Base-by-base conservation (phyloP, 2,113 vertebrate species). In the Chrysemys picta region DNA sequence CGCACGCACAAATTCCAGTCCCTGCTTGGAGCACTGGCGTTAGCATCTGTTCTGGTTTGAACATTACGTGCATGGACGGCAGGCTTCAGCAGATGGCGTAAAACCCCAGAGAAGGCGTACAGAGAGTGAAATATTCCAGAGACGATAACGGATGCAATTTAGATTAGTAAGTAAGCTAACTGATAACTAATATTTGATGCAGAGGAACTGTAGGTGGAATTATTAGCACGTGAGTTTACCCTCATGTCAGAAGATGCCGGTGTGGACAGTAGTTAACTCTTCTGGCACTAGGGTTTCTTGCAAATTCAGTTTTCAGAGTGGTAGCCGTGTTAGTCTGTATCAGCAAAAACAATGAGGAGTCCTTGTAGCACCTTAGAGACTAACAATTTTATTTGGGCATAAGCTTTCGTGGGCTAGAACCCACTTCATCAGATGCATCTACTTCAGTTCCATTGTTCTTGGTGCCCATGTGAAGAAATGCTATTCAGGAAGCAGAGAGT, bases 21-120 rank as follows among this genome's bases (percentile, higher is more conserved):
- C 11, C 80, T 83, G 52, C 42, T 91, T 0, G 1, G 65, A 93
- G 85, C 11, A 56, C 2, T 47, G 0, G 0, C 0, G 0, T 27
- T 90, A 0, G 0, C 27, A 59, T 65, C 31, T 90, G 17, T 75
- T 88, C 50, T 8, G 1, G 14, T 56, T 49, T 9, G 59, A 91
- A 50, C 45, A 16, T 72, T 88, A 53, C 45, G 57, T 88, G 27
- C 10, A 6, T 69, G 1, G 45, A 45, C 31, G 25, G 45, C 29
- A 94, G 87, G 50, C 85, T 89, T 83, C 53, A 87, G 69, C 65
- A 89, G 69, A 35, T 12, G 1, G 4, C 35, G 42, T 85, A 85
- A 92, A 95, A 93, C n/a, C 54, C 69, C 47, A 31, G 57, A 92
- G 65, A 29, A 88, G 79, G 50, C 17, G 22, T 52, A 82, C 47